A percentile compares a stretch with the other conserved stretches of the same genome.
Conservation (phyloP, 2,888 invertebrate genomes). For the Hydrotaea cyrtoneurina region DNA sequence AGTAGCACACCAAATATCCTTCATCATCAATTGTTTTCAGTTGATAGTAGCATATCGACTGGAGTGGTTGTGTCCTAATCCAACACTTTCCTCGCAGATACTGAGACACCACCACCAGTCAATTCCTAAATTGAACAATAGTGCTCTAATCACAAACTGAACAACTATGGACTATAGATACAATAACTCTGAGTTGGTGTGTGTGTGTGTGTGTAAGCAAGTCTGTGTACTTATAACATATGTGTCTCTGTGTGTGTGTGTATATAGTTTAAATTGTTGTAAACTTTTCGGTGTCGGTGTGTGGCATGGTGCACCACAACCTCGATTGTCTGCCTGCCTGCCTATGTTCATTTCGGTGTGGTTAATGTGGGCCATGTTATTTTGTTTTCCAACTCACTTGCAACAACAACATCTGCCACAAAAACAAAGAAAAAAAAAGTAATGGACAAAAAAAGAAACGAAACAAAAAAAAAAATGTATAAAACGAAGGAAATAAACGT, state of each 20-base stretch:
- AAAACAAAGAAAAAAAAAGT: not conserved
- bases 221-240: not conserved
- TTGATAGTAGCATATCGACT: constrained; percentile 69
- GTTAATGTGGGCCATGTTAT: constrained; percentile 40
- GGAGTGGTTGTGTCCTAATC: constrained; percentile 68
- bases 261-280: not conserved
- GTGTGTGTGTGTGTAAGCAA: not conserved
- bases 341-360: constrained; percentile 13
- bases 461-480: not conserved
- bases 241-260: not conserved
- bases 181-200: not conserved
- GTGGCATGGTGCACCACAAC: constrained; percentile 11
- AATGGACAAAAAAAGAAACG: not conserved
- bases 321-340: constrained; percentile 1
- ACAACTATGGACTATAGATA: constrained; percentile 2
- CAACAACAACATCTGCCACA: constrained; percentile 22
- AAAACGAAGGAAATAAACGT: not conserved
- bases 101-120: not conserved
- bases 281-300: constrained; percentile 13
- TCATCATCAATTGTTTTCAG: constrained; percentile 66
- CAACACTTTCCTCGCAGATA: not conserved
- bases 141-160: not conserved
- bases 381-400: not conserved
- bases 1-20: constrained; percentile 42
- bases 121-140: not conserved